These are phyloP conservation scores for Theristicus caerulescens DNA, from an alignment of 2,113 vertebrate genomes.

Conservation along the genomic window DNA sequence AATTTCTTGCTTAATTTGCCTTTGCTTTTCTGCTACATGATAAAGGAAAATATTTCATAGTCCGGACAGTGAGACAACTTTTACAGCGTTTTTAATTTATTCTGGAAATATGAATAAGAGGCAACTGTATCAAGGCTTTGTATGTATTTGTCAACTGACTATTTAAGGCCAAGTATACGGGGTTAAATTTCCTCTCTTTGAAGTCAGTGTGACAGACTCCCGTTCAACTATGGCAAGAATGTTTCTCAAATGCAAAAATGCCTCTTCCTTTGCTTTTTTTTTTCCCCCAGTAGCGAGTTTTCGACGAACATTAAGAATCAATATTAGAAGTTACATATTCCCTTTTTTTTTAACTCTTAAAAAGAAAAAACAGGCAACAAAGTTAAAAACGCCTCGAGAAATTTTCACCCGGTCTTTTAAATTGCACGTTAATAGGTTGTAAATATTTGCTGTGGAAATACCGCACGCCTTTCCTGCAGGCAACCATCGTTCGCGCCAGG, in stretches of 20 bases:
- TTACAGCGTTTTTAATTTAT: not conserved
- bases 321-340: not conserved
- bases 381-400: not conserved
- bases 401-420: not conserved
- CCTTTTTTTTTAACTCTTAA: not conserved
- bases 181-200: not conserved
- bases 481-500: accelerated
- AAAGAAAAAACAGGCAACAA: not conserved
- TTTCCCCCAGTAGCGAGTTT: not conserved
- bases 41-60: not conserved
- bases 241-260: not conserved
- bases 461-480: not conserved
- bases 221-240: not conserved
- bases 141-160: not conserved
- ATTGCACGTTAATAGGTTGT: not conserved
- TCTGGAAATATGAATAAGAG: not conserved
- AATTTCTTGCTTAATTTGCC: not conserved
- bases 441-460: not conserved
- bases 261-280: not conserved
- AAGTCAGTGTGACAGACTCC: not conserved
- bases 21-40: not conserved
- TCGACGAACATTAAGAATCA: not conserved
- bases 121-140: not conserved
- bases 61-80: not conserved
- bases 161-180: not conserved